A percentile compares a stretch with the other conserved stretches of the same genome.
phyloP scores from a whole-genome alignment of 2,888 invertebrate genomes.

The Andricus quercusramuli region DNA sequence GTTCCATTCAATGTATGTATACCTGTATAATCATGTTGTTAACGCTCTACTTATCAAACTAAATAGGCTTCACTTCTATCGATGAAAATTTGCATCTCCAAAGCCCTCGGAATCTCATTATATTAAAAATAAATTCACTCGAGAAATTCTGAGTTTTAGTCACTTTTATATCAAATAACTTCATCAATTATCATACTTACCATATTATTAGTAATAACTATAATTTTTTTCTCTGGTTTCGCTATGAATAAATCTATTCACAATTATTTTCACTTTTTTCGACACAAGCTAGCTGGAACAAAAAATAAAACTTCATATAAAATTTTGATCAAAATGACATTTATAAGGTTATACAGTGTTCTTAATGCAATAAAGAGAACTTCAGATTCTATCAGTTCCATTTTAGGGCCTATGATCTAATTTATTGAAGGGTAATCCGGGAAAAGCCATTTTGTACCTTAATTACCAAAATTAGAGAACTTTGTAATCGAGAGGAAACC shows the following conservation, averaged over 20 bases:
- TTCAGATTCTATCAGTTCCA: neutral
- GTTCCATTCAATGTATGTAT: conserved; percentile 24
- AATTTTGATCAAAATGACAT: too few species aligned
- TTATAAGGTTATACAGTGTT: too few species aligned
- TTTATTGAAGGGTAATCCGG: neutral
- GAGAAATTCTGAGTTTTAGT: too few species aligned
- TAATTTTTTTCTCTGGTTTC: too few species aligned
- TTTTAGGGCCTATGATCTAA: neutral
- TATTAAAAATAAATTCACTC: neutral
- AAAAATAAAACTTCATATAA: too few species aligned
- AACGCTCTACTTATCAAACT: conserved; percentile 19
- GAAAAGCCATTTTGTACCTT: conserved; percentile 1
- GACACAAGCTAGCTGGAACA: too few species aligned
- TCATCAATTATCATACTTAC: too few species aligned
- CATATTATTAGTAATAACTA: too few species aligned
- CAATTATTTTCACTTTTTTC: too few species aligned
- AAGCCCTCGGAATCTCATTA: neutral
- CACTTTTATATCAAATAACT: too few species aligned
- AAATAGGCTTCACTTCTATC: conserved; percentile 14
- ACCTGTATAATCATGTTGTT: conserved; percentile 30
- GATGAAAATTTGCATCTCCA: conserved; percentile 21
- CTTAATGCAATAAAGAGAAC: neutral
- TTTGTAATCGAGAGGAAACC: neutral
- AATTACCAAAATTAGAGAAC: conserved; percentile 3
- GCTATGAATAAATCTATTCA: too few species aligned